Conservation (phyloP, 1,140 invertebrate genomes). For the Maconellicoccus hirsutus region DNA sequence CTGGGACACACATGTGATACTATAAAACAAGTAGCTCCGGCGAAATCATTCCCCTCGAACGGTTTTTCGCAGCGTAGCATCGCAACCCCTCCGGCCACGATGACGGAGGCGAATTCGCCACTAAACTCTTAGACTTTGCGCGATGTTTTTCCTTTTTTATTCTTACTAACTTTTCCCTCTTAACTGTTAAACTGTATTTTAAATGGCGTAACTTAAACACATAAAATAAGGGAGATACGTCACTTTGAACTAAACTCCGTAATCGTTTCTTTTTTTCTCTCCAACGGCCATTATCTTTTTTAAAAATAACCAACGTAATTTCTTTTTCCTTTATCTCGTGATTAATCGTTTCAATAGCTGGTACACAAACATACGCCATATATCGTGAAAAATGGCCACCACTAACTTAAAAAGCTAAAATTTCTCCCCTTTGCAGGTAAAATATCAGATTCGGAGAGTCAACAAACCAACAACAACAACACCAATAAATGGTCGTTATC, state of each 20-base stretch:
- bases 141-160: constrained; percentile 19
- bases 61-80: not conserved
- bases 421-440: constrained; percentile 15
- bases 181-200: constrained; percentile 20
- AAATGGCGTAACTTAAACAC: constrained; percentile 17
- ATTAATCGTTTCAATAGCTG: not conserved
- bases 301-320: not conserved
- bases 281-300: constrained; percentile 9
- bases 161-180: constrained; percentile 18
- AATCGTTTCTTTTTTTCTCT: constrained; percentile 12
- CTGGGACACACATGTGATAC: constrained; percentile 27
- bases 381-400: too few species aligned
- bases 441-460: constrained; percentile 14
- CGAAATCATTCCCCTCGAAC: not conserved
- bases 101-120: not conserved
- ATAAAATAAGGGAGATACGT: constrained; percentile 16
- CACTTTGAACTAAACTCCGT: constrained; percentile 19
- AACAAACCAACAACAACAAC: constrained; percentile 17
- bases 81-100: not conserved
- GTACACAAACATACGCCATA: not conserved
- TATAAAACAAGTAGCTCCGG: constrained; percentile 19
- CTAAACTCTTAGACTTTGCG: not conserved
- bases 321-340: not conserved
- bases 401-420: too few species aligned
- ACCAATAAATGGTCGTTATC: not conserved